A percentile compares a stretch with the other conserved stretches of the same genome.
Conservation (phyloP, 2,888 invertebrate genomes). For the Harpagoxenus sublaevis region DNA sequence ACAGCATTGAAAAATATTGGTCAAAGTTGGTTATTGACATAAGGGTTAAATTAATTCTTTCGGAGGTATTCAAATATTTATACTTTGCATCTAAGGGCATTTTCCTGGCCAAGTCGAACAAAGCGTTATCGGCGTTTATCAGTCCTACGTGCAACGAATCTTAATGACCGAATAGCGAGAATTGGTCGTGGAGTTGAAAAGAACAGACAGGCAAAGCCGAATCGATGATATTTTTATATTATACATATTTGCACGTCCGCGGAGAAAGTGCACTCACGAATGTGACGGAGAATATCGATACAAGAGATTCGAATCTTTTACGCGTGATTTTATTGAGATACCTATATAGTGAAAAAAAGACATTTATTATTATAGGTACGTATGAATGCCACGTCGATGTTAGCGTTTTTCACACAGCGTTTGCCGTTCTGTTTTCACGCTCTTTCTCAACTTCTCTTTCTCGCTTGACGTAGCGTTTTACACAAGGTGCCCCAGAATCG, state of each 20-base stretch:
- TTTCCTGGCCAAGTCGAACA: background rate
- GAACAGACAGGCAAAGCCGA: background rate
- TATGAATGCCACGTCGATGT: background rate
- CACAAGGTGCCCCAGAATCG: constrained; percentile 5
- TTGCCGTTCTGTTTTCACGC: constrained; percentile 15
- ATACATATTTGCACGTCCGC: constrained; percentile 5
- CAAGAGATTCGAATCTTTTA: constrained; percentile 1
- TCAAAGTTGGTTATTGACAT: too few relatives aligned
- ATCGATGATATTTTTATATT: constrained; percentile 38
- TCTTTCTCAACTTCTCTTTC: constrained; percentile 5
- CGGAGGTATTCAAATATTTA: background rate
- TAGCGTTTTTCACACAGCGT: constrained; percentile 3
- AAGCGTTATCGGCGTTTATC: background rate
- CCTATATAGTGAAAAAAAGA: constrained; percentile 5
- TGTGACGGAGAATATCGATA: background rate
- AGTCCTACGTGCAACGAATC: constrained; percentile 3
- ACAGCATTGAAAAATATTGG: too few relatives aligned
- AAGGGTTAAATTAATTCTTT: background rate
- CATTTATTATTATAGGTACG: background rate
- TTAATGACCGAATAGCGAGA: background rate
- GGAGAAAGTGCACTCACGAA: constrained; percentile 34
- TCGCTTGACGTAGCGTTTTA: background rate
- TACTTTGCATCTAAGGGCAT: background rate
- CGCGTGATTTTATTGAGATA: constrained; percentile 5
- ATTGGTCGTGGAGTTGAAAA: constrained; percentile 9